Evolutionary conservation across 2,113 vertebrate species (phyloP).

Genomic region (Eubucco bourcierii): DNA sequence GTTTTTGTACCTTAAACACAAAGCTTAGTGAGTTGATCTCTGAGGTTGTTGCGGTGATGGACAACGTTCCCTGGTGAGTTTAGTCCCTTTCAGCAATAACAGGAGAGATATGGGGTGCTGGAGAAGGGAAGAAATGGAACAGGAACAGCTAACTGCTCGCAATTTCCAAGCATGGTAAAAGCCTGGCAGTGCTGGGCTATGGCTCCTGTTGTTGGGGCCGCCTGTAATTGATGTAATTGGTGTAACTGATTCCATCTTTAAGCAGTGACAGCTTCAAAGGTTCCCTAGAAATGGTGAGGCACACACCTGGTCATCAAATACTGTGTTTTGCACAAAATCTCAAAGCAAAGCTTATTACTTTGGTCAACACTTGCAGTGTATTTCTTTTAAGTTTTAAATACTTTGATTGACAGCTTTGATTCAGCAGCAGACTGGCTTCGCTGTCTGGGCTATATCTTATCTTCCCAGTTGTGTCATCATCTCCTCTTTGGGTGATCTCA

Average conservation of each 20-base stretch:
- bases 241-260: not conserved
- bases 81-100: not conserved
- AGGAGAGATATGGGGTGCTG: not conserved
- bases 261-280: not conserved
- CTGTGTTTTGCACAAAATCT: not conserved
- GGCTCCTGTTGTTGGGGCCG: not conserved
- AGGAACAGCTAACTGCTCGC: not conserved
- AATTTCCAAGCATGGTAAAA: not conserved
- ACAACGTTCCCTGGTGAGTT: not conserved
- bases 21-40: not conserved
- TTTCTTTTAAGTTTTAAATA: not conserved
- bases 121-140: not conserved
- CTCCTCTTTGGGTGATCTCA: not conserved
- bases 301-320: not conserved
- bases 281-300: not conserved
- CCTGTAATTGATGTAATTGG: not conserved
- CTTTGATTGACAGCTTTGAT: not conserved
- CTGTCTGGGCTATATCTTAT: not conserved
- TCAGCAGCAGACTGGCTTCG: not conserved
- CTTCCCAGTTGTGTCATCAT: not conserved
- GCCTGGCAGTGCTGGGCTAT: not conserved
- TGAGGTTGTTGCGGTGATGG: rapidly evolving
- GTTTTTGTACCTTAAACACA: not conserved
- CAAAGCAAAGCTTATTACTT: rapidly evolving
- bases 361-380: not conserved